Evolutionary conservation across 2,797 vertebrate species (phyloP), one percentile per base, ranked within the genome.

Genomic region (Gila robusta): DNA sequence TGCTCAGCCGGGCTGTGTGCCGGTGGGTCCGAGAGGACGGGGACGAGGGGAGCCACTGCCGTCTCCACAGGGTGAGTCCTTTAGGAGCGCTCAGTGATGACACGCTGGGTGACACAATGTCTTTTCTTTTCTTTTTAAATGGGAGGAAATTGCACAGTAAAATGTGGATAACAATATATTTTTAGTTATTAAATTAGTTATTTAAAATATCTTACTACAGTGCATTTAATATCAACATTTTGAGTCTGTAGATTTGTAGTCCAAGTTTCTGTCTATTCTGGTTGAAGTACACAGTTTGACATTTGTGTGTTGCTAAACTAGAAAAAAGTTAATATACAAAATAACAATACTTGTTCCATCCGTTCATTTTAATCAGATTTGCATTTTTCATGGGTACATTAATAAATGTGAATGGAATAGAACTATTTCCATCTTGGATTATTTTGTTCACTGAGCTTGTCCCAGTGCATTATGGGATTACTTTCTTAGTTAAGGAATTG

Each of bases 41-140:
- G 28, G 9, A 14, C 9, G 41, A 19, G 10, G 3, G 79, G 47
- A 49, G 47, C 14, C 32, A 35, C 17, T 80, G 21, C 70, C 52
- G 64, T 28, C 64, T 14, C 66, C 5, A 78, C 79, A 88, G 56
- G 80, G 88, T 88, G 62, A 84, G 82, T 82, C 9, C 6, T 23
- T 59, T 10, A n/a, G 9, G n/a, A n/a, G 11, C 2, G 1, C 54
- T 23, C 21, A n/a, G 10, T 23, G 54, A 56, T 21, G 54, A 54
- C 52, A 54, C 7, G 14, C 14, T 47, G 47, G 14, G 47, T 0
- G 16, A 49, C 49, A 52, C 49, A 23, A 19, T 56, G 8, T n/a
- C 8, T 14, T 21, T 8, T 8, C 54, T n/a, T 56, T 56, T 35
- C 28, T 59, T 19, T 52, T 19, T 19, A 19, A 19, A 52, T 44